These are phyloP conservation scores for Heterodera filipjevi DNA, from an alignment of 2,888 invertebrate species.

Conservation along the genomic window DNA sequence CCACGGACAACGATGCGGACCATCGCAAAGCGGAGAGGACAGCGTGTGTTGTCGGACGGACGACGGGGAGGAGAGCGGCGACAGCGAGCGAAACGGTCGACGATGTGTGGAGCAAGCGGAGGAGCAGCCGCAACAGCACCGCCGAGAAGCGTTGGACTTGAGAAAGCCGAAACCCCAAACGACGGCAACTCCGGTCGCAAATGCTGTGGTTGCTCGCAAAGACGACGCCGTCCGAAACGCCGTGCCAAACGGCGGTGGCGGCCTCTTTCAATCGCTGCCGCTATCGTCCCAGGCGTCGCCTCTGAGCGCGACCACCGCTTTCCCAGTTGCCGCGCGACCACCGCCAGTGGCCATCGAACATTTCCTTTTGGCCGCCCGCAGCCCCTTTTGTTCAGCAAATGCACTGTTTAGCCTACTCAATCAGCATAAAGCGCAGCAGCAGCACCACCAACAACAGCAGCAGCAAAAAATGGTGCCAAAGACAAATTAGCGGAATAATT, in stretches of 20 bases:
- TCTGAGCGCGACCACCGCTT: background rate
- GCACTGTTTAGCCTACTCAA: slow-evolving; percentile 18
- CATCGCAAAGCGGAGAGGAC: background rate
- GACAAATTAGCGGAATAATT: too few relatives aligned
- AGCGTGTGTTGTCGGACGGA: too few relatives aligned
- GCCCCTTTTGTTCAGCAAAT: slow-evolving; percentile 23
- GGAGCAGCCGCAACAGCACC: background rate
- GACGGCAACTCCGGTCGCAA: background rate
- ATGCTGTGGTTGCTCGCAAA: background rate
- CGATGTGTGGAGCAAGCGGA: background rate
- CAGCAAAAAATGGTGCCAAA: background rate
- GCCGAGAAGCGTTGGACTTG: background rate
- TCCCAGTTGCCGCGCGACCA: background rate
- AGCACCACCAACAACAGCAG: background rate
- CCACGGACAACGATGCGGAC: background rate
- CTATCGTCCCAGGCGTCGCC: background rate
- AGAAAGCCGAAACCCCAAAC: background rate
- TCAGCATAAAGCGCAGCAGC: background rate
- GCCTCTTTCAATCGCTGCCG: background rate
- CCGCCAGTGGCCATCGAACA: slow-evolving; percentile 10
- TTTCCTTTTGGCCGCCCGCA: slow-evolving; percentile 18
- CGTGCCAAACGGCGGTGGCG: background rate
- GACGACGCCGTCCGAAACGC: background rate
- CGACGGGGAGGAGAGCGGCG: background rate
- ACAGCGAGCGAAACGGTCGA: background rate